phyloP scores from a whole-genome alignment of 2,888 invertebrate genomes.

The Neoascia interrupta region DNA sequence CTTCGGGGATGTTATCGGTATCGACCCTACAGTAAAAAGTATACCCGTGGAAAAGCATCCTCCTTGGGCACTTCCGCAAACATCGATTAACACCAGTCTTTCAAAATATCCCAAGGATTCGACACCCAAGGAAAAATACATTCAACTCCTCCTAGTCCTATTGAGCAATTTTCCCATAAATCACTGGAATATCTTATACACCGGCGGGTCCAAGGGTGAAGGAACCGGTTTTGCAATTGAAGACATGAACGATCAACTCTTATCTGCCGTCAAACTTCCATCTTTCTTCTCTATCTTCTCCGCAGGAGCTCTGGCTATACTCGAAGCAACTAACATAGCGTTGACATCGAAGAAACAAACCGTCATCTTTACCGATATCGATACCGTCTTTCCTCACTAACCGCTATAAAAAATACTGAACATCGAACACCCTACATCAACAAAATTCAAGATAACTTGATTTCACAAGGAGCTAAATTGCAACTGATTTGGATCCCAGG shows the following conservation, averaged over 20 bases:
- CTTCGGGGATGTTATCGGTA: background rate
- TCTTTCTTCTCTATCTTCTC: conserved; percentile 1
- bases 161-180: background rate
- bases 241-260: background rate
- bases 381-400: background rate
- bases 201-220: background rate
- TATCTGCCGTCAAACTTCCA: background rate
- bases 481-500: background rate
- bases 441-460: conserved; percentile 1
- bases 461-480: background rate
- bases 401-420: background rate
- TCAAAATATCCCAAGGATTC: background rate
- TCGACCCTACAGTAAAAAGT: background rate
- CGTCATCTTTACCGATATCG: conserved; percentile 4
- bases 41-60: background rate
- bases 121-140: background rate
- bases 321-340: background rate
- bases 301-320: conserved; percentile 2
- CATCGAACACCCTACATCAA: background rate
- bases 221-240: background rate
- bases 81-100: background rate
- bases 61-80: background rate
- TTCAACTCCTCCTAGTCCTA: background rate
- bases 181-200: background rate
- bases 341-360: background rate